Base-by-base conservation (phyloP, 2,113 vertebrate species). In the Bufo bufo region DNA sequence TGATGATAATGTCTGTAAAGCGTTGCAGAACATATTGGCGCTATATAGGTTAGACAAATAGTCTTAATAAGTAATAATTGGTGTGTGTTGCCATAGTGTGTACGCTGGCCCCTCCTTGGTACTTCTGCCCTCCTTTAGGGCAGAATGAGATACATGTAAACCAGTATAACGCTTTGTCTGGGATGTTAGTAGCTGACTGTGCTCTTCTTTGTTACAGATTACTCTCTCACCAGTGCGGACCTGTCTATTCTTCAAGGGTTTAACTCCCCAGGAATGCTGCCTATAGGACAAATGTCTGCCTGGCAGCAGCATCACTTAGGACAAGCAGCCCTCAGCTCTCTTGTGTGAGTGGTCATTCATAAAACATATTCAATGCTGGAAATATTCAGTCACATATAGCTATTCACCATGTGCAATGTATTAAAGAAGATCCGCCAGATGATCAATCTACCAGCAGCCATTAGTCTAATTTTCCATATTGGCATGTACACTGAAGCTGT, bases 271-370 rank as follows among this genome's bases (percentile, higher is more conserved):
- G 98, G 96, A 71, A 95, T 97, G 95, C 95, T 99, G 92, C 97
- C 97, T 65, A 91, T 99, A 89, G 97, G 98, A 92, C 98, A 97
- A 92, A 96, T 98, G 90, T 99, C 98, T 77, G 97, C 97, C 95
- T 99, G 98, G 98, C 98, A 99, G 93, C 98, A 99, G 92, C 98
- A 99, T 94, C 97, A 98, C 89, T 93, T 99, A 61, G 97, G 97
- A 92, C 98, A 97, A 89, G 95, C 97, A 17, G 96, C 97, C 91
- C 98, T 99, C 95, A 98, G 96, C 96, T 98, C 97, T 91, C 96
- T 99, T 86, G 96, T 98, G 98, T 99, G 95, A 99, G 98, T 99
- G 93, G 14, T 33, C 6, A 45, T 72, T n/a, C 56, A 17, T 3
- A 56, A 58, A 45, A 2, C 82, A 0, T 6, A 86, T 90, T n/a